A percentile compares a stretch with the other conserved stretches of the same genome.
Evolutionary conservation across 2,797 vertebrate genomes (phyloP).

Genomic region (Pagetopsis macropterus): DNA sequence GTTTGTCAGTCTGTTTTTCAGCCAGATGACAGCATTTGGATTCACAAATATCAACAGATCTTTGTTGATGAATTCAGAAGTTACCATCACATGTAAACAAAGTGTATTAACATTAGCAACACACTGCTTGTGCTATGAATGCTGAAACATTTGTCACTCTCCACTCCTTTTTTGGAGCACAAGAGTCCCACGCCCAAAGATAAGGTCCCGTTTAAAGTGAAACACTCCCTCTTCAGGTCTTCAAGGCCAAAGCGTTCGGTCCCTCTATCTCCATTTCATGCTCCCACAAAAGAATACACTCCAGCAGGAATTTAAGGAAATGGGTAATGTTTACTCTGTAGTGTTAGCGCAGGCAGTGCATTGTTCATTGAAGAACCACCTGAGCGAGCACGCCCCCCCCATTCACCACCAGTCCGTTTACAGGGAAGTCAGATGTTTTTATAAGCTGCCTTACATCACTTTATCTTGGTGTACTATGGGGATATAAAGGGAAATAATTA

Average conservation of each 20-base stretch:
- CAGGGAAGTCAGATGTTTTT: conserved; percentile 61
- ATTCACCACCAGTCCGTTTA: conserved; percentile 14
- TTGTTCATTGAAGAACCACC: conserved; percentile 71
- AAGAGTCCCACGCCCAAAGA: conserved; percentile 26
- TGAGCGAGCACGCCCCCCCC: conserved; percentile 38
- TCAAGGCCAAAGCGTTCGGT: conserved; percentile 17
- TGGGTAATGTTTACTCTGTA: conserved; percentile 69
- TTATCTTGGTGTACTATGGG: conserved; percentile 30
- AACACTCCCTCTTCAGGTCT: conserved; percentile 22
- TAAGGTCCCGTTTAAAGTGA: conserved; percentile 35
- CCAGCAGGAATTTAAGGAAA: conserved; percentile 70
- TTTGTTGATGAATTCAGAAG: background rate
- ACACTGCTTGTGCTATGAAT: background rate
- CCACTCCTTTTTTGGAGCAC: conserved; percentile 18
- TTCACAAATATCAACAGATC: background rate
- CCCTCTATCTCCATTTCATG: conserved; percentile 23
- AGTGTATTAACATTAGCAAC: background rate
- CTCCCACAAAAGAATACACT: conserved; percentile 57
- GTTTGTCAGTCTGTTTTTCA: background rate
- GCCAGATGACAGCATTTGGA: background rate
- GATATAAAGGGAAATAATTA: conserved; percentile 41
- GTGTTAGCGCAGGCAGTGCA: conserved; percentile 65
- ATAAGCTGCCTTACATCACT: conserved; percentile 40
- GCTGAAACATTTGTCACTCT: background rate
- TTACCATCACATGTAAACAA: background rate